A percentile compares a stretch with the other conserved stretches of the same genome.
Evolutionary conservation across 1,140 invertebrate genomes (phyloP).

Genomic region (Drosophila melanogaster): DNA sequence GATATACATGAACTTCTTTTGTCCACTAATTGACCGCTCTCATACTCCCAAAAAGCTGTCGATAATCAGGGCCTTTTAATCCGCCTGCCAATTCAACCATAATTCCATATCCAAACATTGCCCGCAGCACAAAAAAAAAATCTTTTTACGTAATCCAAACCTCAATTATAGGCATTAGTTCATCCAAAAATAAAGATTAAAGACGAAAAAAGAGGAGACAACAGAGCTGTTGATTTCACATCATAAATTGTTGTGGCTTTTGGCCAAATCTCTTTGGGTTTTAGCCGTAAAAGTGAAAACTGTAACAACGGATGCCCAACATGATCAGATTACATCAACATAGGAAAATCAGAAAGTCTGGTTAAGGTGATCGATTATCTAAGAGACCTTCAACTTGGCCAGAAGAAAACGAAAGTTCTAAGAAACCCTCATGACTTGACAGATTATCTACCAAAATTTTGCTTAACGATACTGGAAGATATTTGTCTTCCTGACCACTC

Average conservation of each 20-base stretch:
- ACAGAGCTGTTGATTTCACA: conserved; percentile 55
- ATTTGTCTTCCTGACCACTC: conserved; percentile 48
- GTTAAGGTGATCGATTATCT: conserved; percentile 34
- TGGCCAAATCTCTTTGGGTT: conserved; percentile 48
- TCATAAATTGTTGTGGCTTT: conserved; percentile 65
- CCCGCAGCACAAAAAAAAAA: conserved; percentile 33
- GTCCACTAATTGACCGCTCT: conserved; percentile 2
- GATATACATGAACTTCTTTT: conserved; percentile 4
- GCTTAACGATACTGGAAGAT: not conserved
- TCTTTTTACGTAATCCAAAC: conserved; percentile 56
- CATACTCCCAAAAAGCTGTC: not conserved
- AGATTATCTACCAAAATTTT: not conserved
- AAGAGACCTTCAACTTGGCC: conserved; percentile 20
- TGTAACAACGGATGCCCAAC: conserved; percentile 59
- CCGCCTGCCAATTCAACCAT: conserved; percentile 15
- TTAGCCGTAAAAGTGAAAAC: conserved; percentile 71
- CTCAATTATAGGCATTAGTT: conserved; percentile 73
- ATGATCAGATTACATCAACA: conserved; percentile 46
- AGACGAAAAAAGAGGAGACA: conserved; percentile 39
- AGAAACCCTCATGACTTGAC: conserved; percentile 29
- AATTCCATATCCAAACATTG: conserved; percentile 45
- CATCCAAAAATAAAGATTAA: conserved; percentile 51
- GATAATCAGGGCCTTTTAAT: conserved; percentile 12
- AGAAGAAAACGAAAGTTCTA: conserved; percentile 15
- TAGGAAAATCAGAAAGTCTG: conserved; percentile 15